Percentiles rank a stretch among this genome's conserved stretches.
phyloP scores from a whole-genome alignment of 2,888 invertebrate genomes.

The Acleris emargana region DNA sequence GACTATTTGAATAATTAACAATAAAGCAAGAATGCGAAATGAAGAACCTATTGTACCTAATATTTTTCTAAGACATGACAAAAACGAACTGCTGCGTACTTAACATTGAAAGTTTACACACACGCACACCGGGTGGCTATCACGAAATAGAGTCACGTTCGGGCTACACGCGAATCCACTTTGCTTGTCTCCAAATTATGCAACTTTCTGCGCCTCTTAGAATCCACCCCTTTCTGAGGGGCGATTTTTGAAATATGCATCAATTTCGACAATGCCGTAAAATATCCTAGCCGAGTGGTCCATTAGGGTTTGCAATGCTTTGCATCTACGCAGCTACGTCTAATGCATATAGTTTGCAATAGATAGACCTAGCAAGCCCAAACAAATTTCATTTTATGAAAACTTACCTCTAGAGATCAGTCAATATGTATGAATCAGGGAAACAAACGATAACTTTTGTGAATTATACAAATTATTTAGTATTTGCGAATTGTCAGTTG shows the following conservation, averaged over 20 bases:
- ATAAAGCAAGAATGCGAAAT: too few species aligned
- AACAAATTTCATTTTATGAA: too few species aligned
- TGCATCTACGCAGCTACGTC: neutral
- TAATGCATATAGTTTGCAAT: neutral
- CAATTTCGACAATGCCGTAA: conserved; percentile 6
- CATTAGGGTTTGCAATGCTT: neutral
- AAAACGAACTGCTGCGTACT: neutral
- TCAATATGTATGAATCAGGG: too few species aligned
- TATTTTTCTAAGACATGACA: too few species aligned
- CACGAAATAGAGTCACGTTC: conserved; percentile 69
- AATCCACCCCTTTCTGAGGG: conserved; percentile 18
- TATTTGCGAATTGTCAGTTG: too few species aligned
- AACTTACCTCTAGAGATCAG: too few species aligned
- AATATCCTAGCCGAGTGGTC: neutral
- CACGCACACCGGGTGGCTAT: conserved; percentile 42
- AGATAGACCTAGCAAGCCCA: neutral
- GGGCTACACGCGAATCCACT: conserved; percentile 69
- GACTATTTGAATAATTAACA: too few species aligned
- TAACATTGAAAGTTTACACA: conserved; percentile 25
- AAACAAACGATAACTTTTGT: too few species aligned
- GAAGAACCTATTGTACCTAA: too few species aligned
- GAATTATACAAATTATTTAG: too few species aligned
- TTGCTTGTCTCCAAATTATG: conserved; percentile 71
- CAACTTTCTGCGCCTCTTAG: conserved; percentile 51
- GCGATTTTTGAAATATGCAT: conserved; percentile 10